phyloP scores from a whole-genome alignment of 2,888 invertebrate genomes.

The Agriopis leucophaearia region DNA sequence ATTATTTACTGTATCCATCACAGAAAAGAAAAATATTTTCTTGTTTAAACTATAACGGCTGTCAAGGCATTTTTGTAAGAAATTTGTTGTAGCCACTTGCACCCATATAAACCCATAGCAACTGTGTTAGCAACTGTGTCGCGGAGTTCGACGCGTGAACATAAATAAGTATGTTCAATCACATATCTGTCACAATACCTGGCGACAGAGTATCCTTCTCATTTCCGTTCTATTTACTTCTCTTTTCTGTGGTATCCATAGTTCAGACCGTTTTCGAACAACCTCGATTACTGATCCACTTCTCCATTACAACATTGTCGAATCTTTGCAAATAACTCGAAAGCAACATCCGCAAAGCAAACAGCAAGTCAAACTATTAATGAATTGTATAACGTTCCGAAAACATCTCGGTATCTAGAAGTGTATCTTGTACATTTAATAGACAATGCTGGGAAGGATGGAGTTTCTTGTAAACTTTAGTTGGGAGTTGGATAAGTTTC shows the following conservation, averaged over 20 bases:
- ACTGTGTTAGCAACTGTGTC: too few relatives aligned
- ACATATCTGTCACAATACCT: too few relatives aligned
- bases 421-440: slow-evolving; percentile 80
- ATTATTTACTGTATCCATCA: not conserved
- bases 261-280: not conserved
- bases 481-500: slow-evolving; percentile 76
- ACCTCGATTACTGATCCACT: slow-evolving; percentile 8
- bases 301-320: slow-evolving; percentile 21
- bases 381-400: slow-evolving; percentile 59
- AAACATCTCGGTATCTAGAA: slow-evolving; percentile 67
- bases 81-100: too few relatives aligned
- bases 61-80: too few relatives aligned
- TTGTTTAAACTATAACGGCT: too few relatives aligned
- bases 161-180: too few relatives aligned
- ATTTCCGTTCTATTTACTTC: too few relatives aligned
- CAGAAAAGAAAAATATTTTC: too few relatives aligned
- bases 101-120: too few relatives aligned
- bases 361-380: slow-evolving; percentile 55
- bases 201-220: too few relatives aligned
- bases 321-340: slow-evolving; percentile 29
- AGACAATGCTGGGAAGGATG: slow-evolving; percentile 76
- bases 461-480: slow-evolving; percentile 80
- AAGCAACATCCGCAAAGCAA: slow-evolving; percentile 43
- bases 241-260: too few relatives aligned
- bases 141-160: too few relatives aligned